Conservation (phyloP, 2,113 vertebrate species). For the Rhodinocichla rosea region DNA sequence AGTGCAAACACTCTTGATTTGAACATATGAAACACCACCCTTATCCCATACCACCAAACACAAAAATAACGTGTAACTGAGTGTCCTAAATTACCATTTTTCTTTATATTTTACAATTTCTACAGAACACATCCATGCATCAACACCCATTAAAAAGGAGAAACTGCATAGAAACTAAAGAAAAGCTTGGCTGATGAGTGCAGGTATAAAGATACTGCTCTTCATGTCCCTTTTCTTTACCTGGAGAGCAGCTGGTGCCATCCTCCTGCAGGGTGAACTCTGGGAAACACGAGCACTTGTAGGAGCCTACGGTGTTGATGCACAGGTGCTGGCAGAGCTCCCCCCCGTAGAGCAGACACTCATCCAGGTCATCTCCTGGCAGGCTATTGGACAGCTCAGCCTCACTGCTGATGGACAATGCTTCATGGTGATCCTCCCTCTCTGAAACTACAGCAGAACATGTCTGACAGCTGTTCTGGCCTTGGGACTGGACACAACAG, state of each 20-base stretch:
- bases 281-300: constrained; percentile 83
- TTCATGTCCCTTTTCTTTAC: constrained; percentile 54
- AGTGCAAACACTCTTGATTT: not conserved
- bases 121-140: not conserved
- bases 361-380: constrained; percentile 79
- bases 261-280: constrained; percentile 84
- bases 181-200: not conserved
- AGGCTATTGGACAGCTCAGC: constrained; percentile 75
- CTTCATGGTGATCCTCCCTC: constrained; percentile 75
- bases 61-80: not conserved
- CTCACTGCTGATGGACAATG: constrained; percentile 76
- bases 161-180: not conserved
- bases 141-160: not conserved
- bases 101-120: not conserved
- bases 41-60: not conserved
- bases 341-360: constrained; percentile 77
- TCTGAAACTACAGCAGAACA: constrained; percentile 76
- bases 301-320: constrained; percentile 84
- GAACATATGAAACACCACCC: not conserved
- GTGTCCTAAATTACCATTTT: not conserved
- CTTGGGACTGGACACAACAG: not conserved
- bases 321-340: constrained; percentile 82
- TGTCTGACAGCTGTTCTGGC: not conserved
- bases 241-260: constrained; percentile 81
- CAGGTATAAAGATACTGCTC: not conserved